phyloP scores from a whole-genome alignment of 2,113 vertebrate species.

The Thamnaconus septentrionalis region DNA sequence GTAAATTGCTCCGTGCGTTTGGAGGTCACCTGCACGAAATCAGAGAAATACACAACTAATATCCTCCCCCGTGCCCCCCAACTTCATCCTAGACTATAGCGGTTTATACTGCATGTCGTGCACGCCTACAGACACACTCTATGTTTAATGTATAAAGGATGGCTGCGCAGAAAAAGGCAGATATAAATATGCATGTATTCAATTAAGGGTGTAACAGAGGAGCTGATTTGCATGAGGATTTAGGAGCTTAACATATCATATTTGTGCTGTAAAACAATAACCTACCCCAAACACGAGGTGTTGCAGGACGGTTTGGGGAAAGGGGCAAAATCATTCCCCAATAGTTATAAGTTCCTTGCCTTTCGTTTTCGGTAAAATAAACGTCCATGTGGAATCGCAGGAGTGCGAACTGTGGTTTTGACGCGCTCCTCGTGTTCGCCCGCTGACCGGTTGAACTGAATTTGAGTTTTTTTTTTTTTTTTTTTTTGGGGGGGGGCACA shows the following conservation, averaged over 20 bases:
- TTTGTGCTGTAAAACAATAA: constrained; percentile 77
- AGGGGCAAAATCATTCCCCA: background rate
- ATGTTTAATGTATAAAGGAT: constrained; percentile 84
- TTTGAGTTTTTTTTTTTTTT: too few relatives aligned
- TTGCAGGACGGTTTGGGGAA: constrained; percentile 27
- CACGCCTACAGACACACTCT: constrained; percentile 74
- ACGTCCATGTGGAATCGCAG: too few relatives aligned
- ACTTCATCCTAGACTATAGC: constrained; percentile 69
- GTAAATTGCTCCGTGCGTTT: background rate
- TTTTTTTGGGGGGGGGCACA: too few relatives aligned
- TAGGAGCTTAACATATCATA: constrained; percentile 75
- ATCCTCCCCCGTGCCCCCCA: constrained; percentile 30
- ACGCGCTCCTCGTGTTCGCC: too few relatives aligned
- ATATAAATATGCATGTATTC: constrained; percentile 86
- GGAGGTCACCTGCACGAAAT: constrained; percentile 9
- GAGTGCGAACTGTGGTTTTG: too few relatives aligned
- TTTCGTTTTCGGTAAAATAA: too few relatives aligned
- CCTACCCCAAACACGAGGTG: constrained; percentile 64
- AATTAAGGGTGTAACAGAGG: constrained; percentile 80
- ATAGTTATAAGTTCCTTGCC: too few relatives aligned
- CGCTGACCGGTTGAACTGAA: too few relatives aligned
- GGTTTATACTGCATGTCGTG: constrained; percentile 78
- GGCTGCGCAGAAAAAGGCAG: constrained; percentile 62
- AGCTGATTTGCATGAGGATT: constrained; percentile 78
- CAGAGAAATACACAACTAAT: constrained; percentile 37